A percentile compares a stretch with the other conserved stretches of the same genome.
phyloP scores from a whole-genome alignment of 2,797 vertebrate species.

The Acanthornis magna region DNA sequence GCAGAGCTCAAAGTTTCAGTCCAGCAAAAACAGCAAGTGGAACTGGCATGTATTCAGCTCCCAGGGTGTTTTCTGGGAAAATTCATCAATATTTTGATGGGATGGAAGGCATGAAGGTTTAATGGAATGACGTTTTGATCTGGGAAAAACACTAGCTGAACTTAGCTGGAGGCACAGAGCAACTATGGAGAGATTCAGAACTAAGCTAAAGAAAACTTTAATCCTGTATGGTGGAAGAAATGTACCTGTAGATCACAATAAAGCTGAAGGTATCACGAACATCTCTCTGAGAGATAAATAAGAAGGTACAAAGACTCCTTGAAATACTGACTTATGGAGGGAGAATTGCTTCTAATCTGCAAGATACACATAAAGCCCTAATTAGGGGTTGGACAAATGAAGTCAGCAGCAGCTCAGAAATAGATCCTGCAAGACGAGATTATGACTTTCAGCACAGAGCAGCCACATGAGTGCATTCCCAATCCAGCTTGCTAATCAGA shows the following conservation, averaged over 20 bases:
- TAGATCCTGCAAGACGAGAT: background rate
- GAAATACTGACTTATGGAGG: background rate
- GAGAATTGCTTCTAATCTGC: background rate
- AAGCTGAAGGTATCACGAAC: background rate
- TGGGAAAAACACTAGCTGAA: constrained; percentile 5
- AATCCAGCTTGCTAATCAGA: background rate
- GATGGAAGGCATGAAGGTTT: constrained; percentile 56
- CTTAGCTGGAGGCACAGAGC: constrained; percentile 20
- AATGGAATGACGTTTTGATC: constrained; percentile 54
- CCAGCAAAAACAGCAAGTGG: constrained; percentile 4
- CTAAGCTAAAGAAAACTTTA: constrained; percentile 2
- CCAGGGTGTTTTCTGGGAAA: constrained; percentile 31
- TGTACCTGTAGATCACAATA: background rate
- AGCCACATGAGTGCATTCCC: background rate
- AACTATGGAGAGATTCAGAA: background rate
- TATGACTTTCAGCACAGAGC: background rate
- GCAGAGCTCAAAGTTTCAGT: constrained; percentile 51
- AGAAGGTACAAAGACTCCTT: background rate
- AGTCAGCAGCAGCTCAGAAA: background rate
- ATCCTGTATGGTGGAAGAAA: background rate
- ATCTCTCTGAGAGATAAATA: background rate
- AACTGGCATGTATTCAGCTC: constrained; percentile 32
- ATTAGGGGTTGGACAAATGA: background rate
- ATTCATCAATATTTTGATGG: constrained; percentile 62
- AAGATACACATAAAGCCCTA: background rate